A percentile compares a stretch with the other conserved stretches of the same genome.
Conservation (phyloP, 2,888 invertebrate species). For the Limnephilus rhombicus region DNA sequence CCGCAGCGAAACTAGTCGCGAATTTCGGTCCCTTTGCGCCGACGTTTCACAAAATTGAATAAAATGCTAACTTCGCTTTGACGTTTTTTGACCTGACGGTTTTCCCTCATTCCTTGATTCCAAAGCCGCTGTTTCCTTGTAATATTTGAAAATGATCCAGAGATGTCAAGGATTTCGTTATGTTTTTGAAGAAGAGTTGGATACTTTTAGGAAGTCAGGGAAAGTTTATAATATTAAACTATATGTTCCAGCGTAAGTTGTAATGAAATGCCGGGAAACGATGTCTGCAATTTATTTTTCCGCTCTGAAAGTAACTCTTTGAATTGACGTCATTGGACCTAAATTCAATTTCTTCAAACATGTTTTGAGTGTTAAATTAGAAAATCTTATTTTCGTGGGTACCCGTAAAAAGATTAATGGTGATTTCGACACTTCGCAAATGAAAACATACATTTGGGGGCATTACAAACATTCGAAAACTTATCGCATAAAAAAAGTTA, state of each 20-base stretch:
- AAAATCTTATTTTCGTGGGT: background rate
- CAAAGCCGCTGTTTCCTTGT: slow-evolving; percentile 3
- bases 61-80: slow-evolving; percentile 47
- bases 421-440: background rate
- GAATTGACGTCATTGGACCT: background rate
- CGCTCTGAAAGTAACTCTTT: too few relatives aligned
- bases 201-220: background rate
- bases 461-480: too few relatives aligned
- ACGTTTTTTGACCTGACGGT: slow-evolving; percentile 35
- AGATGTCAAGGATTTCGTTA: background rate
- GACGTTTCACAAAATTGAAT: slow-evolving; percentile 49
- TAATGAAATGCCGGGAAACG: too few relatives aligned
- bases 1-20: slow-evolving; percentile 17
- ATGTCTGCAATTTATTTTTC: too few relatives aligned
- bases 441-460: background rate
- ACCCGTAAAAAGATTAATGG: background rate
- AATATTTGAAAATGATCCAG: slow-evolving; percentile 32
- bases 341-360: background rate
- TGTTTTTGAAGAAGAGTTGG: background rate
- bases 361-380: too few relatives aligned
- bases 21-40: slow-evolving; percentile 47
- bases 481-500: background rate
- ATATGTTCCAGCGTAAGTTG: too few relatives aligned
- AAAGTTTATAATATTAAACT: too few relatives aligned
- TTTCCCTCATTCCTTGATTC: slow-evolving; percentile 3